Base-by-base conservation (phyloP, 1,140 invertebrate genomes). In the Polypedilum pembai region DNA sequence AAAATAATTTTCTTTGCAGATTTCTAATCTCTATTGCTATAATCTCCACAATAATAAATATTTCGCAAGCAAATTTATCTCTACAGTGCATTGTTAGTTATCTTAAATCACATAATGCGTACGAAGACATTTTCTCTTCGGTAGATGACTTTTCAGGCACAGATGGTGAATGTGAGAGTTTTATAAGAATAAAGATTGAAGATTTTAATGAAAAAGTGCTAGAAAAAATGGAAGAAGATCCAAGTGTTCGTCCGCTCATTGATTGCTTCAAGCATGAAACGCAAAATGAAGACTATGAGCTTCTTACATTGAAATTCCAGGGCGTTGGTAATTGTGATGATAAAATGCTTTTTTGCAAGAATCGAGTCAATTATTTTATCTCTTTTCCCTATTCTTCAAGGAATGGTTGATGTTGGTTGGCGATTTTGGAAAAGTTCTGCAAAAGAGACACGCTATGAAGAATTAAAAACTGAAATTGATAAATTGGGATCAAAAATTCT, bases 161-260 rank as follows among this genome's bases (percentile, higher is more conserved):
- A 8, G 65, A 69, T 18, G 65, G n/a, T 69, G 65, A 69, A 69
- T 69, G 65, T 21, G 65, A 69, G 18, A 69, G 65, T 69, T 69
- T 69, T 69, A 69, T 69, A 69, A 69, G 65, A 69, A 69, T 69
- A 21, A 69, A 69, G 12, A 18, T 69, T 21, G 65, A n/a, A 18
- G 65, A 69, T 18, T 69, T 69, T 21, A 69, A 69, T 69, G 65
- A 69, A 18, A 69, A 69, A 18, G 18, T 69, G 5, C 20, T 69
- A 10, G 65, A 69, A 20, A 69, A 69, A 20, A 69, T 69, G 65
- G 17, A 69, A 20, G 65, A 69, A 21, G 65, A 69, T 20, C 1
- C 17, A 18, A 69, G 18, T 69, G 65, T 21, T 20, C 65, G 65
- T 18, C 65, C 17, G 17, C 65, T 20, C 20, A 21, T 69, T 10